Evolutionary conservation across 1,140 invertebrate genomes (phyloP), one percentile per base, ranked within the genome.

Genomic region (Bicyclus anynana): DNA sequence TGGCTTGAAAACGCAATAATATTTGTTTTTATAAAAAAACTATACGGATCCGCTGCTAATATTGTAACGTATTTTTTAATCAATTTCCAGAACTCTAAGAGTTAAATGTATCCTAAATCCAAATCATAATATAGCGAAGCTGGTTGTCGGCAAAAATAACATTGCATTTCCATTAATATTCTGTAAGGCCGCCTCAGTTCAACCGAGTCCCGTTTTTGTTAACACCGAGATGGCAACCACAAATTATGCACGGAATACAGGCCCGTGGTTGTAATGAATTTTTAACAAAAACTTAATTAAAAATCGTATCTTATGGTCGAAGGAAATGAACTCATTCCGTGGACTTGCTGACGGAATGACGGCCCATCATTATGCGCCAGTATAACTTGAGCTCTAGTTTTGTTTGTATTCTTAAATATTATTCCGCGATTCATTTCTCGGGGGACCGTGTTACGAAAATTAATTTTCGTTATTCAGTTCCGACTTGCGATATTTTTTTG

Each of bases 221-320:
- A 40, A 14, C 17, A 16, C 6, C 7, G 14, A 17, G 13, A 38
- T 44, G 40, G 40, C 10, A 16, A 20, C 40, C 5, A 3, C 16
- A 44, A 44, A 44, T 44, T 44, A 80, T 80, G 77, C 78, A 79
- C 78, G 68, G 56, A 42, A 62, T 52, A 65, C 67, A 71, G 62
- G 65, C 71, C 64, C 62, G 61, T 72, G 44, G 16, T 64, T 79
- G 77, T 83, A 84, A 85, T 85, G 84, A 80, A 80, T 85, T 85
- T 80, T 80, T 78, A 85, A 87, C 84, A 85, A 87, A 87, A 87
- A 85, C 82, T 85, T 87, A 87, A 87, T 87, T 87, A 87, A 87
- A 87, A 85, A 84, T 81, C 74, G 77, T 87, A 85, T 84, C 81
- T 84, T 76, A 72, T 72, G 79, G 77, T 79, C 77, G 78, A 80